Evolutionary conservation across 2,888 invertebrate species (phyloP).

Genomic region (Seladonia tumulorum): DNA sequence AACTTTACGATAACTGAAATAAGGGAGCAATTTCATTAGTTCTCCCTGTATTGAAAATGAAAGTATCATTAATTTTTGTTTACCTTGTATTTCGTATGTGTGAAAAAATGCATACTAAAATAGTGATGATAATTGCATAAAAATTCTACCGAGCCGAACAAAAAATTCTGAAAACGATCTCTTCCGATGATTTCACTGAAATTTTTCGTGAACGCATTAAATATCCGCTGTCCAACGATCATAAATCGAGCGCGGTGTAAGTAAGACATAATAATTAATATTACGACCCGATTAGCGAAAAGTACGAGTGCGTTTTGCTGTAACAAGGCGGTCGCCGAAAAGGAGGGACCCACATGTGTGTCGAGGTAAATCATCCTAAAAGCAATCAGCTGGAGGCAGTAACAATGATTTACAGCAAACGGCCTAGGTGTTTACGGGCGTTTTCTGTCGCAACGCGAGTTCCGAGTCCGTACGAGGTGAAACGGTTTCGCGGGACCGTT

Average conservation of each 20-base stretch:
- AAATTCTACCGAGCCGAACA: too few relatives aligned
- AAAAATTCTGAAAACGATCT: too few relatives aligned
- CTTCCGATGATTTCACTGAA: too few relatives aligned
- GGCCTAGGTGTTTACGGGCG: constrained; percentile 68
- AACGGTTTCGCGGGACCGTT: constrained; percentile 57
- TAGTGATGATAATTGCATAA: too few relatives aligned
- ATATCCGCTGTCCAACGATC: background rate
- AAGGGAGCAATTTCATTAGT: background rate
- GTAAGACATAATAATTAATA: constrained; percentile 3
- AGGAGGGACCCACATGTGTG: constrained; percentile 16
- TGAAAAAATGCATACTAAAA: too few relatives aligned
- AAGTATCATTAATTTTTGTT: background rate
- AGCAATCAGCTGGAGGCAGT: constrained; percentile 64
- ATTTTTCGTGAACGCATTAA: too few relatives aligned
- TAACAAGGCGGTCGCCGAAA: constrained; percentile 3
- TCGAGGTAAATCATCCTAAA: constrained; percentile 64
- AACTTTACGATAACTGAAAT: background rate
- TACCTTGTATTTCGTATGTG: too few relatives aligned
- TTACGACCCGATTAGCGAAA: constrained; percentile 6
- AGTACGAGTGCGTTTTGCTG: background rate
- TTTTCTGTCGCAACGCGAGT: constrained; percentile 45
- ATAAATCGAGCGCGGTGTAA: background rate
- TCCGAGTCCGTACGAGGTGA: constrained; percentile 52
- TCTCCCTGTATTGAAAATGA: too few relatives aligned
- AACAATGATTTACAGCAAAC: constrained; percentile 71